Base-by-base conservation (phyloP, 2,797 vertebrate genomes). In the Aphelocoma californica region DNA sequence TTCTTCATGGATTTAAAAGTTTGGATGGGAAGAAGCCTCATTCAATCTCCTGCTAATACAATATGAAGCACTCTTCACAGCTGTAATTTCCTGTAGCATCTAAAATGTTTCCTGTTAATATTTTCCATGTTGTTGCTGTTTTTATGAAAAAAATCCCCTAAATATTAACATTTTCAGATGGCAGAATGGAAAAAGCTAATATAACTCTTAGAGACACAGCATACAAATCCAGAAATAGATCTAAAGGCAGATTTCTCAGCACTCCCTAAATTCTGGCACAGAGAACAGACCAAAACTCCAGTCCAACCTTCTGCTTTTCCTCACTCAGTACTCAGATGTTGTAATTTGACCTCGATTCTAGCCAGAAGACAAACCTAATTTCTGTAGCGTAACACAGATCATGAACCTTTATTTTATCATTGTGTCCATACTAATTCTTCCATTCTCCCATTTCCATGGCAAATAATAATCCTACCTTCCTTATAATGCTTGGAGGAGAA, bases 1-100 rank as follows among this genome's bases (percentile, higher is more conserved):
- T 29, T 86, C 85, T 58, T 70, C 53, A 38, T 0, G 0, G 65
- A 85, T 67, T 81, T 73, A 31, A 40, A 81, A 79, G 84, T 90
- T 45, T 44, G n/a, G 70, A 88, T 78, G n/a, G 69, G 70, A 87
- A 91, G 88, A 94, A 90, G 78, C 21, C 20, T 90, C 70, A 31
- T 91, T 88, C 89, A 89, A 81, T 95, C 82, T 90, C 80, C 77
- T 88, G 53, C 48, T 96, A 95, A 96, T n/a, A 74, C 69, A 90
- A 54, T 88, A 86, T 32, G 66, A 95, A 95, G 81, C 48, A 65
- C 58, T 82, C 81, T 86, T 81, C 91, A 81, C 85, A 94, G 91
- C 38, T 90, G 93, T 95, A 96, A 96, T 97, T 97, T 96, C 96
- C 95, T 96, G 94, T 32, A 93, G 91, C 91, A 97, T 94, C 96